Conservation (phyloP, 2,797 vertebrate genomes). For the Pelobates cultripes region DNA sequence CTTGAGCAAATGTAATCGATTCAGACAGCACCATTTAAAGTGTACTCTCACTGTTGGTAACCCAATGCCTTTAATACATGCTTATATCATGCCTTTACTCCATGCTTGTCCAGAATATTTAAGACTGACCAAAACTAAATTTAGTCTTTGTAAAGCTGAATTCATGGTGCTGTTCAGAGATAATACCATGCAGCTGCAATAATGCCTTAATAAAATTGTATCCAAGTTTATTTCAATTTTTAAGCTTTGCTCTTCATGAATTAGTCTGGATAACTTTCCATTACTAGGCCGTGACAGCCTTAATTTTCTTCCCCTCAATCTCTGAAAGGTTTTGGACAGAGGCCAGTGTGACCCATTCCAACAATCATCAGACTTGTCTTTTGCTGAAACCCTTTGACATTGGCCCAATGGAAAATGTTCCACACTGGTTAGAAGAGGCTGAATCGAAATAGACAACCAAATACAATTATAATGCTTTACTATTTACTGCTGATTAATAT, state of each 20-base stretch:
- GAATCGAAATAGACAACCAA: slow-evolving; percentile 1
- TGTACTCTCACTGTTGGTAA: no score
- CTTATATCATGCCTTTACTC: neutral
- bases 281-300: neutral
- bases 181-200: neutral
- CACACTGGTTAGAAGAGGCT: slow-evolving; percentile 10
- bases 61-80: no score
- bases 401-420: slow-evolving; percentile 17
- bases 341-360: slow-evolving; percentile 38
- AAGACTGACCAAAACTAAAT: neutral
- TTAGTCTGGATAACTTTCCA: neutral
- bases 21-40: no score
- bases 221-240: no score
- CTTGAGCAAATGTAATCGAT: no score
- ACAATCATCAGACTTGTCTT: slow-evolving; percentile 14
- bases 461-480: neutral
- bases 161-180: neutral
- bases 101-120: neutral
- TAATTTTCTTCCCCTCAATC: neutral
- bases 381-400: slow-evolving; percentile 11
- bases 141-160: neutral
- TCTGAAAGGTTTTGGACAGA: neutral
- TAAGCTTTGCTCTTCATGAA: neutral
- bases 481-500: neutral
- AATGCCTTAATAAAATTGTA: no score